Evolutionary conservation across 1,140 invertebrate genomes (phyloP).

Genomic region (Drosophila athabasca): DNA sequence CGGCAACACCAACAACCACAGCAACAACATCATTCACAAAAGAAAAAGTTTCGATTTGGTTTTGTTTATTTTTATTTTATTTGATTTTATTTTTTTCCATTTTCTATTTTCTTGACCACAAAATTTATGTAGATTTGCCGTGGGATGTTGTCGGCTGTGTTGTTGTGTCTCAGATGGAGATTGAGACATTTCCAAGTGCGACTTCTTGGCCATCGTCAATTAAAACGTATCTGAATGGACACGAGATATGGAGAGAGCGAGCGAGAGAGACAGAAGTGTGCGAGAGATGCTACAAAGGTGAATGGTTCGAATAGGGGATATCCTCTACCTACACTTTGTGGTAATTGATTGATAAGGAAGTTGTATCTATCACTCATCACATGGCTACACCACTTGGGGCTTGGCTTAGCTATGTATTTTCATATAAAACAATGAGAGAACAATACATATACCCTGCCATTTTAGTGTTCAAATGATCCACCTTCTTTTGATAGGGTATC

Average conservation of each 20-base stretch:
- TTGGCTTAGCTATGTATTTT: too few species aligned
- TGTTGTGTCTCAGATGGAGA: slow-evolving; percentile 37
- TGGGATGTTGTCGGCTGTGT: slow-evolving; percentile 46
- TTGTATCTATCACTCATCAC: too few species aligned
- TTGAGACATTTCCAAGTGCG: slow-evolving; percentile 78
- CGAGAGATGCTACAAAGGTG: too few species aligned
- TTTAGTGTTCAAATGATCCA: too few species aligned
- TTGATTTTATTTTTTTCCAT: slow-evolving; percentile 36
- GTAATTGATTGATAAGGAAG: too few species aligned
- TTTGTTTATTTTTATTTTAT: slow-evolving; percentile 17
- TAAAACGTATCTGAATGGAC: slow-evolving; percentile 46
- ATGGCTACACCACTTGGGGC: too few species aligned
- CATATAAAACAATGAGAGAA: too few species aligned
- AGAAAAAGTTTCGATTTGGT: slow-evolving; percentile 70
- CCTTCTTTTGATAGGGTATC: slow-evolving; percentile 6
- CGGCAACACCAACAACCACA: slow-evolving; percentile 17
- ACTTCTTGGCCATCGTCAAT: slow-evolving; percentile 77
- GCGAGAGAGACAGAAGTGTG: neutral
- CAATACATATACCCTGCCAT: too few species aligned
- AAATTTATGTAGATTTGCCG: slow-evolving; percentile 76
- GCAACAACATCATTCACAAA: slow-evolving; percentile 41
- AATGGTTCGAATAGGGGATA: slow-evolving; percentile 6
- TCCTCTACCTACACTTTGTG: neutral
- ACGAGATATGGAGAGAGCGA: neutral
- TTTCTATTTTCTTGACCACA: slow-evolving; percentile 26